Base-by-base conservation (phyloP, 2,888 invertebrate species). In the Dasysyrphus tricinctus region DNA sequence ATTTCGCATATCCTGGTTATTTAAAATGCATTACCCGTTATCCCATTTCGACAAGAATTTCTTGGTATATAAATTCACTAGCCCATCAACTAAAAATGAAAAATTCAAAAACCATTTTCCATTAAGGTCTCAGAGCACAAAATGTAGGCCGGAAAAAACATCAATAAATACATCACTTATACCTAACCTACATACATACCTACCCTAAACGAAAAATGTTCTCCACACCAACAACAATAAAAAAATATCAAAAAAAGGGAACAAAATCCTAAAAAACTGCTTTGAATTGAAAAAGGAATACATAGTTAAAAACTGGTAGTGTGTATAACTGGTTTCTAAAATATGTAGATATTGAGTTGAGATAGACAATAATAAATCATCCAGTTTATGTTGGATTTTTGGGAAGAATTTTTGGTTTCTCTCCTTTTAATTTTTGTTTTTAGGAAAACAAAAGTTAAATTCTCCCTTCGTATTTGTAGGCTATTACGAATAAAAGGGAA, bases 11-110 rank as follows among this genome's bases (percentile, higher is more conserved):
- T 78, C 70, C 51, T 29, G 67, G 59, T 61, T 78, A 78, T 78
- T 78, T 70, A 61, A 78, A 65, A 78, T 78, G 77, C 70, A 69
- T 70, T 63, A 47, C 24, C 72, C 63, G 61, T 63, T 72, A 78
- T 78, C 63, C 54, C 63, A 72, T 78, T 54, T 65, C 54, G 24
- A 54, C 42, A 70, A 70, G 54, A 42, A 44, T 24, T 73, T 47
- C 59, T 34, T 47, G 12, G 34, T 34, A 11, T 29, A 65, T 29
- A 65, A 65, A 65, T 47, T 47, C 65, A 65, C 65, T 47, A 49
- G 47, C 11, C 11, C 49, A 73, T 61, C 57, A 47, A 34, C 42
- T 39, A 37, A 42, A 78, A 42, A 70, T 70, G 42, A 63, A 65
- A 78, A 56, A 63, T 72, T 63, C 63, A 78, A 54, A 72, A 70